phyloP scores from a whole-genome alignment of 2,888 invertebrate genomes.

The Ganaspis brasiliensis region DNA sequence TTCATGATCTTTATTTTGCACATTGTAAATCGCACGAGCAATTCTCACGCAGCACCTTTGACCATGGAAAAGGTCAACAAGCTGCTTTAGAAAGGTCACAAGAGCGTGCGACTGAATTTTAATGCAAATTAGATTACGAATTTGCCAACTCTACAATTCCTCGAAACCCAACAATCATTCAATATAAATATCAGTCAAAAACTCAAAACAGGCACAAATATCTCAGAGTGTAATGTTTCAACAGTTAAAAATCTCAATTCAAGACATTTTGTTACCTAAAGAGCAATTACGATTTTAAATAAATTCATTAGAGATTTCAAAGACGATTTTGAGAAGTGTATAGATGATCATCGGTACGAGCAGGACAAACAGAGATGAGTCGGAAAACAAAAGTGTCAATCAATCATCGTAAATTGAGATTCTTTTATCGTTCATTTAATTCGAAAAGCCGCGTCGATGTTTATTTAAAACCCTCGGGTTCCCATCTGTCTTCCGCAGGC shows the following conservation, averaged over 20 bases:
- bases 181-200: too few species aligned
- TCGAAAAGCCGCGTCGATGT: conserved; percentile 18
- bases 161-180: not conserved
- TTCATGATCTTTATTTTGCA: conserved; percentile 17
- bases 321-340: conserved; percentile 29
- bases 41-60: conserved; percentile 27
- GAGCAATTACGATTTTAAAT: too few species aligned
- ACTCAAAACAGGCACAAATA: too few species aligned
- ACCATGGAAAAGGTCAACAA: not conserved
- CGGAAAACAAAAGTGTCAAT: conserved; percentile 52
- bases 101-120: conserved; percentile 9
- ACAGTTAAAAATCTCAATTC: too few species aligned
- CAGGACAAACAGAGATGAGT: conserved; percentile 41
- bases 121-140: not conserved
- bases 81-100: not conserved
- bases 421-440: conserved; percentile 43
- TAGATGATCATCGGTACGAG: conserved; percentile 33
- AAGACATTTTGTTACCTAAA: too few species aligned
- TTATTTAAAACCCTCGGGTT: conserved; percentile 34
- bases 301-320: too few species aligned
- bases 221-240: too few species aligned
- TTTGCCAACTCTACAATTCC: not conserved
- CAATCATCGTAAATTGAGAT: conserved; percentile 50
- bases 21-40: conserved; percentile 12
- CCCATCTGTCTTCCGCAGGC: conserved; percentile 38